Evolutionary conservation across 2,888 invertebrate genomes (phyloP), one percentile per base, ranked within the genome.

Genomic region (Halocaridina rubra): DNA sequence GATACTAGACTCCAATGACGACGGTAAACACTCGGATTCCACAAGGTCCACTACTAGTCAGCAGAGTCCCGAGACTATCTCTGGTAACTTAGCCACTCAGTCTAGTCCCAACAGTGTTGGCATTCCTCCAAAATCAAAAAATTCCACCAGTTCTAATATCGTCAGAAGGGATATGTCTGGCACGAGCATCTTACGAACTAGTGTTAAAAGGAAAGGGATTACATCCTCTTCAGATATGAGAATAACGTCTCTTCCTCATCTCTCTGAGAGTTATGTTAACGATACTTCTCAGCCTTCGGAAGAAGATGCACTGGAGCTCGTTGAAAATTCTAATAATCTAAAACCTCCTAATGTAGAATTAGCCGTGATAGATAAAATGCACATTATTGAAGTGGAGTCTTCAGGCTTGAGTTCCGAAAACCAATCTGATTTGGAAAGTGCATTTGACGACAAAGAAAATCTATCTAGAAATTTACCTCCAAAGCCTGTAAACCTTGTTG

Each of bases 311-410:
- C 19, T 53, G 53, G 69, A 69, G 10, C 22, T 19, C 2, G 16
- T 16, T 19, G 53, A 39, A 7, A 71, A 59, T 22, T 27, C 24
- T 4, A 29, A 3, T 7, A 10, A 27, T 5, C 33, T 33, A 10
- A 59, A 57, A n/a, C 30, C 72, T 7, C 82, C 82, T 27, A 84
- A 84, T 72, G 82, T 84, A 16, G 82, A 84, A 57, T 30, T 84
- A 39, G 82, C 82, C 24, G 82, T 84, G 10, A 84, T 84, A 39
- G 82, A 84, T 22, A 59, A 72, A 29, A 84, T 84, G 82, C 82
- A 84, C 82, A 84, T 84, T 8, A 84, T 84, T 46, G 82, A 84
- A 78, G 39, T 29, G 27, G 82, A 84, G 10, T 84, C 82, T 2
- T 78, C 82, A 39, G 82, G 78, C n/a, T 57, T 72, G 46, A 84